Evolutionary conservation across 2,113 vertebrate genomes (phyloP), one percentile per base, ranked within the genome.

Genomic region (Fukomys damarensis): DNA sequence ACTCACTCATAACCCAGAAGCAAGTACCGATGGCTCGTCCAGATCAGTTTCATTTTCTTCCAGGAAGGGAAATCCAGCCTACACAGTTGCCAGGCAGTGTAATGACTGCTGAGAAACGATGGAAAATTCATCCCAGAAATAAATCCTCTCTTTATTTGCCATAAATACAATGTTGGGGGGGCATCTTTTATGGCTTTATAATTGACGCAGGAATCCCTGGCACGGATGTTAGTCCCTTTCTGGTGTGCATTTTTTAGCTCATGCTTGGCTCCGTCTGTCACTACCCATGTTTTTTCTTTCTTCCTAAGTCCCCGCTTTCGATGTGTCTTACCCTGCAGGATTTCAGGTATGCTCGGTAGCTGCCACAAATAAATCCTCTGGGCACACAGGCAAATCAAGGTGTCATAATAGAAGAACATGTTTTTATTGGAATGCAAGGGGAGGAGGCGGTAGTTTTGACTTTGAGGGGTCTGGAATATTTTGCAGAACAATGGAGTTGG

Each of bases 221-320:
- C 32, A 9, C 0, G 0, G 0, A 28, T 0, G 0, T 35, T 59
- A 3, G 12, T 2, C 19, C 19, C 74, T 52, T 10, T 14, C 1
- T 0, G 5, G 54, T 17, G 8, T 26, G 24, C 13, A 7, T 3
- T 6, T 41, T 72, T 11, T 41, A 72, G 65, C 72, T 61, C 41
- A 2, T 72, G 70, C 54, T 77, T 56, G 56, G 46, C 61, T 77
- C 13, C 6, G 0, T 30, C 1, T 19, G 35, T 93, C 46, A 24
- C 88, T 46, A 30, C 20, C 81, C n/a, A 26, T n/a, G 52, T 5
- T 77, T 24, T 24, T 32, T 20, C 59, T 74, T 52, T 41, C 63
- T n/a, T 46, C 49, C 41, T 14, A n/a, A 41, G 82, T 38, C 22
- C 10, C 52, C 26, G 56, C 68, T 89, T n/a, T 14, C 59, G 0